Percentiles rank a stretch among this genome's conserved stretches.
These are phyloP conservation scores for Heliornis fulica DNA, from an alignment of 2,113 vertebrate species.

Conservation along the genomic window DNA sequence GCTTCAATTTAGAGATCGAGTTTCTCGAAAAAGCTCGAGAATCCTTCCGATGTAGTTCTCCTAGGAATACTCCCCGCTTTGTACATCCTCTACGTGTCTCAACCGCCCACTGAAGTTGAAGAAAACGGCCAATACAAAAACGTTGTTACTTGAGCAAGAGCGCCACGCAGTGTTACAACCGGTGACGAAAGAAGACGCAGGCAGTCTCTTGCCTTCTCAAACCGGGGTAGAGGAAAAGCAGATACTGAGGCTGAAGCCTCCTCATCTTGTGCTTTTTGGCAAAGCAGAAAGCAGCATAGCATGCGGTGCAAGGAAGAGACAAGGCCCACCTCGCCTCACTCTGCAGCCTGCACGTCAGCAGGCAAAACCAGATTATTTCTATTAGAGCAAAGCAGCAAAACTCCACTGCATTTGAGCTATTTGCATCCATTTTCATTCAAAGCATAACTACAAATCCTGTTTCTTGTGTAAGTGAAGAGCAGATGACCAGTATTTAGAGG, in stretches of 20 bases:
- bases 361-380: not conserved
- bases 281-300: not conserved
- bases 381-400: not conserved
- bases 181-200: rapidly evolving
- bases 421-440: not conserved
- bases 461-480: not conserved
- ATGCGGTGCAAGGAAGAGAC: not conserved
- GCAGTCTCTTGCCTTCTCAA: rapidly evolving
- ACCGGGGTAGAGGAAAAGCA: not conserved
- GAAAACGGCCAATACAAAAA: not conserved
- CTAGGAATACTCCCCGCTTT: not conserved
- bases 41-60: not conserved
- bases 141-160: not conserved
- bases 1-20: not conserved
- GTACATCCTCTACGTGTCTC: not conserved
- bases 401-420: not conserved
- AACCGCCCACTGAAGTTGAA: not conserved
- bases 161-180: not conserved
- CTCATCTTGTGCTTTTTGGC: not conserved
- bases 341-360: not conserved
- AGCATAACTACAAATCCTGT: not conserved
- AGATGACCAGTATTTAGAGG: not conserved
- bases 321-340: not conserved
- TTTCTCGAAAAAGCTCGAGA: not conserved
- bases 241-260: rapidly evolving